Base-by-base conservation (phyloP, 2,888 invertebrate species). In the Tipula confusa region DNA sequence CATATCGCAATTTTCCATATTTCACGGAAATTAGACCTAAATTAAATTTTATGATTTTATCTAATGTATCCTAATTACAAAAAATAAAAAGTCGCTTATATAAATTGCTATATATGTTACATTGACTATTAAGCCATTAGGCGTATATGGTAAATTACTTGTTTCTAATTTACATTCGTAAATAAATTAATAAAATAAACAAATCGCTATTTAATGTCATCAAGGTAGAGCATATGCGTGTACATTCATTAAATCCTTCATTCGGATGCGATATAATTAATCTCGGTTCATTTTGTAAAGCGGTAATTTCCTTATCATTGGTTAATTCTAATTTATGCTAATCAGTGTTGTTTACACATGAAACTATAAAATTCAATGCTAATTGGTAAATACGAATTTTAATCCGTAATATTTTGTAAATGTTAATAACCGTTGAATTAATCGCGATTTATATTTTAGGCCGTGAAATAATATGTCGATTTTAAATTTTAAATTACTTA, bases 1-100 rank as follows among this genome's bases (percentile, higher is more conserved):
- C n/a, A n/a, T n/a, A n/a, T n/a, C n/a, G 24, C 64, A 64, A 64
- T 24, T 64, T 64, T 64, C 64, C 64, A 64, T 64, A 64, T 64
- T 64, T 24, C 24, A 64, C 64, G 64, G 64, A 18, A 64, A 24
- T 9, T 24, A 64, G 24, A 24, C 64, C 64, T 64, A 64, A 24
- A 64, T 64, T 24, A 64, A 24, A 64, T 64, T 64, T 64, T 64
- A 64, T 24, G 24, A 9, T 64, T n/a, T n/a, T 64, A 43, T 43
- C 43, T 11, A 6, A 33, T 11, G 38, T 13, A 38, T 24, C 24
- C 24, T 7, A 24, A 64, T 64, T 64, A 64, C 24, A 9, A 13
- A 38, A 38, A n/a, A 64, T 11, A 36, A 36, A 36, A 24, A 2
- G 24, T 64, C 24, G 24, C 24, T 64, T 64, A 24, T 5, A 43